Base-by-base conservation (phyloP, 2,888 invertebrate genomes). In the Panorpa germanica region DNA sequence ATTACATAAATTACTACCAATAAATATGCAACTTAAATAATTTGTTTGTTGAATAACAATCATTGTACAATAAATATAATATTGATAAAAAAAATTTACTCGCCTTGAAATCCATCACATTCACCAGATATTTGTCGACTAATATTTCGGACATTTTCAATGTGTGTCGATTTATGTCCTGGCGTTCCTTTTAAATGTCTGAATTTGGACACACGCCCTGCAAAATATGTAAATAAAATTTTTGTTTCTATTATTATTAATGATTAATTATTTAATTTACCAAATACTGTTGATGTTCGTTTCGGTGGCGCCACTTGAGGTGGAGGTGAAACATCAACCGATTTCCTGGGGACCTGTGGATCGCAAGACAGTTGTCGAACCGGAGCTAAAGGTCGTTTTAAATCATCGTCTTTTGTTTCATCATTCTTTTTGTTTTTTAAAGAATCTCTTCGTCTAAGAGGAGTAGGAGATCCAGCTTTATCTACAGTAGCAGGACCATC, bases 121-220 rank as follows among this genome's bases (percentile, higher is more conserved):
- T 93, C 91, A 2, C 90, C 88, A 0, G 91, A 82, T 42, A 91
- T 75, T 49, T 86, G 90, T 26, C 85, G 66, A 49, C 85, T 85
- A 23, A 93, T 63, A 46, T 88, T 88, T 35, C 85, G 70, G 35
- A 93, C 65, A 46, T 93, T 93, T 46, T 91, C 90, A 39, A 91
- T 80, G 44, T 88, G 86, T 3, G 76, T 75, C 13, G 82, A 85
- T 53, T 86, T 86, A 54, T 90, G 90, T 0, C 77, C 75, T 1
- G 85, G 73, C 4, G 82, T 83, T 18, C 90, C 91, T 49, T 88
- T 88, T 43, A 93, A 53, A 47, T 91, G 90, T 2, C 90, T 71
- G 54, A 86, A 93, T 52, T 93, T 93, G 0, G 90, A 86, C 20
- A 82, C 85, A 43, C 77, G 71, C 28, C 72, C 75, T 74, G 41